Evolutionary conservation across 2,888 invertebrate species (phyloP).

Genomic region (Lymantria dispar): DNA sequence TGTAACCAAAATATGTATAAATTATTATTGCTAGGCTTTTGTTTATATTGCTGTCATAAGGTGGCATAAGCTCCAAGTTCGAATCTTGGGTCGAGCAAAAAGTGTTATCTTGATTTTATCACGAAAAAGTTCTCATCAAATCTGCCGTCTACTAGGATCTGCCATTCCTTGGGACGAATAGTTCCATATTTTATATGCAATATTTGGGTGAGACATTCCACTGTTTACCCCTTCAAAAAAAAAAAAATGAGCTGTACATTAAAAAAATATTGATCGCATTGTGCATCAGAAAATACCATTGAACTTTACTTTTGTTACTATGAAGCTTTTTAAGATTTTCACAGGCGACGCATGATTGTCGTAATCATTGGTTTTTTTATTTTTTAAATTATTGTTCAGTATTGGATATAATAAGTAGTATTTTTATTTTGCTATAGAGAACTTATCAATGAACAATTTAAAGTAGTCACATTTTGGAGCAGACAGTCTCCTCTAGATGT

Average conservation of each 20-base stretch:
- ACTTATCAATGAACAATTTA: conserved; percentile 5
- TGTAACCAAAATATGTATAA: not conserved
- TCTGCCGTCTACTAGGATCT: no score
- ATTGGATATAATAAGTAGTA: not conserved
- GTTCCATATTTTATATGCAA: no score
- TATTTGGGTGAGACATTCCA: no score
- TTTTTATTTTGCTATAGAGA: conserved; percentile 4
- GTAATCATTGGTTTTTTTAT: not conserved
- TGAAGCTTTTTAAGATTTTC: not conserved
- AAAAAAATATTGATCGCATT: conserved; percentile 23
- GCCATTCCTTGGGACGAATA: no score
- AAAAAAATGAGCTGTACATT: no score
- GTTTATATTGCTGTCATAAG: no score
- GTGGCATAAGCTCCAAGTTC: no score
- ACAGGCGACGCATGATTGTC: not conserved
- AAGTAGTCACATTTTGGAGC: not conserved
- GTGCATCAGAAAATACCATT: conserved; percentile 35
- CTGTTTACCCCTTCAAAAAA: no score
- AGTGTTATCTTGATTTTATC: no score
- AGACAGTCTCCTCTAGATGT: not conserved
- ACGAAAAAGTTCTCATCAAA: no score
- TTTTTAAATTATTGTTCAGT: not conserved
- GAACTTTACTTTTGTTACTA: conserved; percentile 43
- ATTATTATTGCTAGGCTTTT: no score
- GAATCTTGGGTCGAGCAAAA: no score